Conservation (phyloP, 2,113 vertebrate genomes). For the Chloropsis hardwickii region DNA sequence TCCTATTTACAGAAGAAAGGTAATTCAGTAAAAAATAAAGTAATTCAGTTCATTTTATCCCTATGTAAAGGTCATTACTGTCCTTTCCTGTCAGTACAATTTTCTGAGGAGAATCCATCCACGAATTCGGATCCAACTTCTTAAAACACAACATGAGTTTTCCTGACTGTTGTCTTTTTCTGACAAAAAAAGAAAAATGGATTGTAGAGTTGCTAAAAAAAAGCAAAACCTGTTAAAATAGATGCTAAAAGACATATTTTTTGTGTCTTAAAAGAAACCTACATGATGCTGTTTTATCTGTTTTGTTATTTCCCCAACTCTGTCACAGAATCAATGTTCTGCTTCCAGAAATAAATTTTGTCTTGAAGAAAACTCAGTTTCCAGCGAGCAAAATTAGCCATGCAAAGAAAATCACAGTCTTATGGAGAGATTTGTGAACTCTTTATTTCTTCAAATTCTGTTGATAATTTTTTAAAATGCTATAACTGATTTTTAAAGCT, state of each 20-base stretch:
- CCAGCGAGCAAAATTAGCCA: not conserved
- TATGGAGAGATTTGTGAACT: not conserved
- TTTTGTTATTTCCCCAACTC: not conserved
- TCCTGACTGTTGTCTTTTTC: not conserved
- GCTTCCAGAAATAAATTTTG: not conserved
- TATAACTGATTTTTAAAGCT: not conserved
- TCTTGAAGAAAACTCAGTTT: not conserved
- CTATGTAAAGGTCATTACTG: not conserved
- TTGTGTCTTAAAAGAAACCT: not conserved
- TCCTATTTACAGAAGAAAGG: not conserved
- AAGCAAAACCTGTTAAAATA: accelerated
- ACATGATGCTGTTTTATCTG: not conserved
- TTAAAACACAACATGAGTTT: accelerated
- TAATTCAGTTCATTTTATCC: not conserved
- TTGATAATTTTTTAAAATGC: not conserved
- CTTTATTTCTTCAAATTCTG: not conserved
- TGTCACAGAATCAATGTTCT: not conserved
- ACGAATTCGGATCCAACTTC: not conserved
- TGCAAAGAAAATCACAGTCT: not conserved
- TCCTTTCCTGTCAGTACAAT: not conserved
- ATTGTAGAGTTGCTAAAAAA: not conserved
- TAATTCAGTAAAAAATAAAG: not conserved
- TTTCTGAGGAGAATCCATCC: not conserved
- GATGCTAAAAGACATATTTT: not conserved
- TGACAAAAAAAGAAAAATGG: not conserved